These are phyloP conservation scores for Zoanthus solanderi DNA, from an alignment of 92 coral and sea anemone genomes.

Conservation along the genomic window DNA sequence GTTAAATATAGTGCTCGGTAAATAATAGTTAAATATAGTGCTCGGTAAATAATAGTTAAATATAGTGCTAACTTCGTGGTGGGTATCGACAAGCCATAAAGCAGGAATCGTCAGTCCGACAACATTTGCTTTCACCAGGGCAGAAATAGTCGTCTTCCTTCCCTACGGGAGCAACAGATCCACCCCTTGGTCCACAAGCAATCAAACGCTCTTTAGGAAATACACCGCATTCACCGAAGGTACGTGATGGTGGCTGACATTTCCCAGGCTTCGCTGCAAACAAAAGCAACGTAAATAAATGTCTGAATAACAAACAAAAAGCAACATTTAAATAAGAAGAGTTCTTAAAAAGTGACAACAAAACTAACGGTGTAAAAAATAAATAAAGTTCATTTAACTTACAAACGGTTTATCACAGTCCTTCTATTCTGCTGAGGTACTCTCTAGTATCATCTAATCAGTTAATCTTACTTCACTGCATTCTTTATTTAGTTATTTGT, in stretches of 20 bases:
- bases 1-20: neutral
- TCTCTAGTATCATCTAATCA: no score
- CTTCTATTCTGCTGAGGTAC: no score
- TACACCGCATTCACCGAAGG: conserved; percentile 55
- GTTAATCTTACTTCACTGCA: no score
- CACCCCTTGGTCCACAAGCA: conserved; percentile 72
- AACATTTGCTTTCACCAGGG: conserved; percentile 87
- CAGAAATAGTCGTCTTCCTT: conserved; percentile 74
- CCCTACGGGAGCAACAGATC: conserved; percentile 7
- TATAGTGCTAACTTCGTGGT: conserved; percentile 54
- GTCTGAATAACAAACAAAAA: neutral
- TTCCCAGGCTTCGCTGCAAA: conserved; percentile 65
- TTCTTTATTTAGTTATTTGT: no score
- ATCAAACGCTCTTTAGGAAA: conserved; percentile 45
- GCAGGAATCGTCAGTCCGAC: conserved; percentile 72
- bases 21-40: neutral
- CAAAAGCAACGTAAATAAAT: neutral
- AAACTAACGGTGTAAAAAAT: no score
- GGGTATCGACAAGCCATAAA: conserved; percentile 72
- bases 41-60: neutral
- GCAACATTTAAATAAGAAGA: neutral
- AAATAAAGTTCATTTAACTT: no score
- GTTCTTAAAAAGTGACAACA: no score
- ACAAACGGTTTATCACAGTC: no score
- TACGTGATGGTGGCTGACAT: conserved; percentile 37